Evolutionary conservation across 1,140 invertebrate genomes (phyloP), one percentile per base, ranked within the genome.

Genomic region (Diploscapter pachys): DNA sequence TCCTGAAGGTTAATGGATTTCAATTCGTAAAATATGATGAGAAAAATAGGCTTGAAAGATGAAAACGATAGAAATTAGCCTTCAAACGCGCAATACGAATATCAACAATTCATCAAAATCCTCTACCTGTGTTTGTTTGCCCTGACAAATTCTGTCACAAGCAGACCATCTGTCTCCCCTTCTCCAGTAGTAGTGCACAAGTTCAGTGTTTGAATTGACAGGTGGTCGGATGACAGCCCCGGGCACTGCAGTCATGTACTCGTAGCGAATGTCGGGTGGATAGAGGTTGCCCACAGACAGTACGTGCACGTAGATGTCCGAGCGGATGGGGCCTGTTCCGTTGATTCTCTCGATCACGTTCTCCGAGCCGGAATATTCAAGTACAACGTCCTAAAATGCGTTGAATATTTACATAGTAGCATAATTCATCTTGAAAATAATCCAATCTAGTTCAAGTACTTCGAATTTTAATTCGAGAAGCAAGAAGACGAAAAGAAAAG

Each of bases 311-410:
- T 91, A 88, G 9, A 95, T 85, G 83, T 92, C 91, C 73, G 91
- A 90, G 54, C 88, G 88, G 13, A 94, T 87, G 31, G 91, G 90
- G 77, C 90, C 89, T 0, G 91, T 90, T n/a, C 90, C 91, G 80
- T 92, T 93, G 11, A 95, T 90, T 62, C 90, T 87, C 87, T 95
- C 94, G 3, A 91, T 86, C 0, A 88, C 79, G 4, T 88, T 87
- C 74, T 91, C 90, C 4, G 91, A 90, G 0, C 93, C 93, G 73
- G 90, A 92, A 85, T 96, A 96, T 79, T 93, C 91, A 3, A 95
- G 88, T 3, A 90, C 89, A 1, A 91, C 77, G 65, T 85, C 83
- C 49, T 73, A 78, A 71, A 31, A 31, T 31, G 31, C 0, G 31
- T 31, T 31, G 31, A 31, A 31, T 31, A 31, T 31, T 31, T 31